Percentiles rank a stretch among this genome's conserved stretches.
These are phyloP conservation scores for Sebastes wilsoni DNA, from an alignment of 2,797 vertebrate genomes.

Conservation along the genomic window DNA sequence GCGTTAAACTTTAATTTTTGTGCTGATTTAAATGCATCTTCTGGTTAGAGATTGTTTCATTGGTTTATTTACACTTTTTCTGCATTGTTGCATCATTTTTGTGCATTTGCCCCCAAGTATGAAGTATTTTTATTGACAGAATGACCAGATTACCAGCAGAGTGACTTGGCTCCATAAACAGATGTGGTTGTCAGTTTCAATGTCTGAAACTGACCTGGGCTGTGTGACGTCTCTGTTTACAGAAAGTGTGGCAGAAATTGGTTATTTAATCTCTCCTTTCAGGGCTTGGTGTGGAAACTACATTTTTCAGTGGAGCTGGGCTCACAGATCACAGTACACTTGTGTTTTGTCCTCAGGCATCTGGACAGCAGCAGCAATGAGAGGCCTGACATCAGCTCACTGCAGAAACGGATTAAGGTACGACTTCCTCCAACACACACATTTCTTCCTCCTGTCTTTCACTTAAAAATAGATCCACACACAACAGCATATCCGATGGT, in stretches of 20 bases:
- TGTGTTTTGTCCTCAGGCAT: conserved; percentile 81
- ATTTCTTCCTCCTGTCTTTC: not conserved
- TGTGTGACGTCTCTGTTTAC: not conserved
- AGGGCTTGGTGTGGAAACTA: not conserved
- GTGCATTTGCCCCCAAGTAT: not conserved
- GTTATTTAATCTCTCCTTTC: not conserved
- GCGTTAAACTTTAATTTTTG: not conserved
- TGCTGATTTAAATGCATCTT: not conserved
- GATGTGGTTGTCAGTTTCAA: not conserved
- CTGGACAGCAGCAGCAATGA: conserved; percentile 98
- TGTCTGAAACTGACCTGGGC: not conserved
- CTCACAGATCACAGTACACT: not conserved
- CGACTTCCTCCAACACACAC: not conserved
- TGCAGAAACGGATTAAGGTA: conserved; percentile 97
- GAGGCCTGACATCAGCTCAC: conserved; percentile 96
- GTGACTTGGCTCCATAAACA: not conserved
- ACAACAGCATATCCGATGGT: no score
- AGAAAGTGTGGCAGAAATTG: not conserved
- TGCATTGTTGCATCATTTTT: not conserved
- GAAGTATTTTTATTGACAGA: not conserved
- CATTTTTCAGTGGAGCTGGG: not conserved
- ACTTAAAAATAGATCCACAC: not conserved
- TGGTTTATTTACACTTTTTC: not conserved
- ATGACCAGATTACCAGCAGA: not conserved
- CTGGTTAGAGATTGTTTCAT: not conserved